Evolutionary conservation across 2,113 vertebrate genomes (phyloP).

Genomic region (Apistogramma diplotaenia): DNA sequence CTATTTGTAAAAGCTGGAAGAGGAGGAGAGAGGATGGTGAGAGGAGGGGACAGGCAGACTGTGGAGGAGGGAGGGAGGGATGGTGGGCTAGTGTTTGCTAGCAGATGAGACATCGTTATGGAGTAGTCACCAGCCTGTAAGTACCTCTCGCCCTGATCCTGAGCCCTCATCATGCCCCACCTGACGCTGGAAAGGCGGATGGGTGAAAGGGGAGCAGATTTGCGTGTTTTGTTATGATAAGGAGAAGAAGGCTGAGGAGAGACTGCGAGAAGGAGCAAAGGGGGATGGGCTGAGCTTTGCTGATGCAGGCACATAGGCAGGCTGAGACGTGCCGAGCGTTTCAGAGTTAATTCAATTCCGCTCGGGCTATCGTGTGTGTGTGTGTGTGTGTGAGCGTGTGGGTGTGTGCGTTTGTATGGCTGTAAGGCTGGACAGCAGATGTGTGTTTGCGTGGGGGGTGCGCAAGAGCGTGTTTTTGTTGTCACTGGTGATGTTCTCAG

Average conservation of each 20-base stretch:
- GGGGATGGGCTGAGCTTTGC: slow-evolving; percentile 42
- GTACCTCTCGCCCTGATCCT: slow-evolving; percentile 31
- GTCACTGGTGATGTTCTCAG: neutral
- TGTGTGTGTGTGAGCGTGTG: neutral
- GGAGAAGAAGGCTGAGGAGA: neutral
- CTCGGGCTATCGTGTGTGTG: neutral
- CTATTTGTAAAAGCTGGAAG: neutral
- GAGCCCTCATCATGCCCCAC: neutral
- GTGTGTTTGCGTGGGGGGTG: neutral
- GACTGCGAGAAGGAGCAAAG: neutral
- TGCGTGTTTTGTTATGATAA: slow-evolving; percentile 23
- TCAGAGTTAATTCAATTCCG: neutral
- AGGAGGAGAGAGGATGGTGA: neutral
- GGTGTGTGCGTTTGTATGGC: neutral
- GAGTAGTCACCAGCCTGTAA: slow-evolving; percentile 51
- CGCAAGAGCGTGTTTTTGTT: neutral
- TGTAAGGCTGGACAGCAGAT: neutral
- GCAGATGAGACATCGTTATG: slow-evolving; percentile 21
- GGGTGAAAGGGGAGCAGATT: neutral
- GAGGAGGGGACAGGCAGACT: neutral
- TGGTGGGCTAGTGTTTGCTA: neutral
- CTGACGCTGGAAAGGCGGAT: neutral
- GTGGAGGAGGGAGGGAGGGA: neutral
- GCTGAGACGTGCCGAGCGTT: neutral
- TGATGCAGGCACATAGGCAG: neutral